Percentiles rank a stretch among this genome's conserved stretches.
These are phyloP conservation scores for Symphodus melops DNA, from an alignment of 2,113 vertebrate genomes.

Conservation along the genomic window DNA sequence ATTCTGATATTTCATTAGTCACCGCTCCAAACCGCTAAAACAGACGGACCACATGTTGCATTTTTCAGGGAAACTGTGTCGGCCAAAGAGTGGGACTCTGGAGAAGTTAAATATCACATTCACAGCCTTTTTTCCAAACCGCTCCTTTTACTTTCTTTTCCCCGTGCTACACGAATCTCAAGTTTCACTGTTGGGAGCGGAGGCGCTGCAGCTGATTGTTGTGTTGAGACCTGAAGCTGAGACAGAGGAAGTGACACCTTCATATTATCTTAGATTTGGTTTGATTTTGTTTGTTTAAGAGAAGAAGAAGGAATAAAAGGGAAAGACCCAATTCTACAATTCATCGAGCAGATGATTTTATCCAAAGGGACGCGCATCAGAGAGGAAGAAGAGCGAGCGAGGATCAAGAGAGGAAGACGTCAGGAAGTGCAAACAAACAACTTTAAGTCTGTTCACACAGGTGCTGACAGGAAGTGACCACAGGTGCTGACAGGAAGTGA, in stretches of 20 bases:
- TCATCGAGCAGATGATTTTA: too few species aligned
- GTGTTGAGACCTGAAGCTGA: conserved; percentile 19
- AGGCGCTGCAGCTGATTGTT: conserved; percentile 8
- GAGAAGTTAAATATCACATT: conserved; percentile 48
- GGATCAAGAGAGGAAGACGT: too few species aligned
- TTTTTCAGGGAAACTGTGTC: conserved; percentile 29
- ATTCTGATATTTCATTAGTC: conserved; percentile 53
- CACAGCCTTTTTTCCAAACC: conserved; percentile 29
- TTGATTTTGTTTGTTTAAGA: neutral
- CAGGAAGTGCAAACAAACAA: too few species aligned
- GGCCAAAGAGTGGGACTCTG: conserved; percentile 51
- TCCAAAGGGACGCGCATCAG: too few species aligned
- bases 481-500: too few species aligned
- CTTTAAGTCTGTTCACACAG: too few species aligned
- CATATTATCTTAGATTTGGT: neutral
- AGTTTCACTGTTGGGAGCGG: conserved; percentile 36
- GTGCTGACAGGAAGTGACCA: too few species aligned
- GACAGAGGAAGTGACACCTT: neutral
- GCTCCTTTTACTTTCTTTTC: conserved; percentile 17
- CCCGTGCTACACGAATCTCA: conserved; percentile 15
- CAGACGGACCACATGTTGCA: conserved; percentile 58
- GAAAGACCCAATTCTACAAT: too few species aligned
- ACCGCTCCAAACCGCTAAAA: conserved; percentile 55
- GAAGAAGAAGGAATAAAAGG: neutral
- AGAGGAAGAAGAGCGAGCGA: too few species aligned